phyloP scores from a whole-genome alignment of 1,140 invertebrate genomes.

The Amyelois transitella region DNA sequence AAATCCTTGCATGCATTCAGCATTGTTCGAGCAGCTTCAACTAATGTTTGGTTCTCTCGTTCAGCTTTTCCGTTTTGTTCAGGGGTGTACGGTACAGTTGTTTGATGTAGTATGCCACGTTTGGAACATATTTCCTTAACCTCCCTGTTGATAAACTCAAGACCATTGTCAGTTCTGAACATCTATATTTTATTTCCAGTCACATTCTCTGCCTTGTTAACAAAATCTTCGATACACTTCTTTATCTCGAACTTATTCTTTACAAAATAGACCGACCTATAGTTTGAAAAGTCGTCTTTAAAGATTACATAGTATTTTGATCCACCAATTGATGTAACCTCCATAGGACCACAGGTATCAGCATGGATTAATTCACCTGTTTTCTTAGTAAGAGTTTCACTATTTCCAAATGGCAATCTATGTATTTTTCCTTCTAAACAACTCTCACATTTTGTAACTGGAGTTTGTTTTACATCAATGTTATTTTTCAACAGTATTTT shows the following conservation, averaged over 20 bases:
- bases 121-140: constrained; percentile 23
- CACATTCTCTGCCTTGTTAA: constrained; percentile 32
- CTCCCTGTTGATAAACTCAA: constrained; percentile 47
- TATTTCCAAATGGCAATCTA: constrained; percentile 25
- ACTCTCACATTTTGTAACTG: constrained; percentile 30
- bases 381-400: constrained; percentile 16
- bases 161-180: constrained; percentile 56
- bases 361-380: constrained; percentile 49
- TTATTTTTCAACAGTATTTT: constrained; percentile 26
- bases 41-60: constrained; percentile 47
- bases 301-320: constrained; percentile 22
- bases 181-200: constrained; percentile 32
- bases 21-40: constrained; percentile 57
- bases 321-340: constrained; percentile 13
- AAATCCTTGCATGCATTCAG: constrained; percentile 24
- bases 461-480: constrained; percentile 18
- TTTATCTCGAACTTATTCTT: constrained; percentile 46
- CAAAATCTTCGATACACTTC: constrained; percentile 33
- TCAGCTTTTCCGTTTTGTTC: constrained; percentile 67
- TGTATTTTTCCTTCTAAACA: constrained; percentile 52
- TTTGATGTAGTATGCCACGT: constrained; percentile 40
- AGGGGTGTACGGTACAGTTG: constrained; percentile 48
- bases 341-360: constrained; percentile 61
- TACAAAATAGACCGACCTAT: constrained; percentile 46
- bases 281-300: constrained; percentile 53